Percentiles rank a stretch among this genome's conserved stretches.
Evolutionary conservation across 2,113 vertebrate species (phyloP).

Genomic region (Nettapus auritus): DNA sequence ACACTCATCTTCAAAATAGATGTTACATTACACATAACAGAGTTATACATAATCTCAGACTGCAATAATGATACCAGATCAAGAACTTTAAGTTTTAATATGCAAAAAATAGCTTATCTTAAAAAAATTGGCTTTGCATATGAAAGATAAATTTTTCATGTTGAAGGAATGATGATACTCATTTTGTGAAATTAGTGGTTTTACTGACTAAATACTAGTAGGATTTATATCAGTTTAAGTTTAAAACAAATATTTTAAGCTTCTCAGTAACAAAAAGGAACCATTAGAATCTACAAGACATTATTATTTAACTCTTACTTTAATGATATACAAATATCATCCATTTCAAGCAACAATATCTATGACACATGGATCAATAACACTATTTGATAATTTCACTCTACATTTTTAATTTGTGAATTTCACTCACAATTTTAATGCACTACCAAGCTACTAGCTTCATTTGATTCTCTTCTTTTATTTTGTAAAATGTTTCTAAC

Average conservation of each 20-base stretch:
- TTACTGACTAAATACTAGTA: neutral
- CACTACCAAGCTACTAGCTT: neutral
- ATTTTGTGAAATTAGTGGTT: neutral
- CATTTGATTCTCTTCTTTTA: neutral
- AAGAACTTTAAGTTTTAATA: neutral
- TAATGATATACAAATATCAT: neutral
- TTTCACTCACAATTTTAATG: neutral
- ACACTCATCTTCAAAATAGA: neutral
- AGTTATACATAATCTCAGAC: neutral
- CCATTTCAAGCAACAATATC: neutral
- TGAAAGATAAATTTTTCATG: neutral
- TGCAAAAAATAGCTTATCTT: neutral
- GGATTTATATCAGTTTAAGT: neutral
- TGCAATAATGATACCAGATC: neutral
- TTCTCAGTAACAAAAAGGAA: neutral
- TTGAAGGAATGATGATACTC: neutral
- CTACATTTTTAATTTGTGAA: neutral
- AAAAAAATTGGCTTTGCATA: neutral
- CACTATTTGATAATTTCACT: neutral
- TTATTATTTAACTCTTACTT: neutral
- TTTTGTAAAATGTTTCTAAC: neutral
- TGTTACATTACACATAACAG: neutral
- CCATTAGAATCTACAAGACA: neutral
- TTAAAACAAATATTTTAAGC: neutral
- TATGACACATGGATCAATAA: neutral